Evolutionary conservation across 2,113 vertebrate species (phyloP).

Genomic region (Erpornis zantholeuca): DNA sequence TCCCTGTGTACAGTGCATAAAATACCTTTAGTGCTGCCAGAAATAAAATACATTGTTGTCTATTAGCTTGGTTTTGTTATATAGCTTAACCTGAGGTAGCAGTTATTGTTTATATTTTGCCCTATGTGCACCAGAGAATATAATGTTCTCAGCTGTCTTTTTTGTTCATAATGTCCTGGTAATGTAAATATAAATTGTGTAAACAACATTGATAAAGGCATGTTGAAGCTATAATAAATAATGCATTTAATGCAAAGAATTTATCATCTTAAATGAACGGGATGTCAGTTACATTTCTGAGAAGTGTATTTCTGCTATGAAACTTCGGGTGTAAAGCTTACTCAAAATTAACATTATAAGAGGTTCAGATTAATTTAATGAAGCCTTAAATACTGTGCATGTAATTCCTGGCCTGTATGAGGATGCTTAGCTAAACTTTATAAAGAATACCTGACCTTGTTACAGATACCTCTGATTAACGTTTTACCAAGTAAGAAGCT

Average conservation of each 20-base stretch:
- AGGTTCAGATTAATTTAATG: not conserved
- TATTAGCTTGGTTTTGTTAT: not conserved
- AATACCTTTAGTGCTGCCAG: not conserved
- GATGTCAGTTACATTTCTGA: not conserved
- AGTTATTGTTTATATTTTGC: not conserved
- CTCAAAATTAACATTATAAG: not conserved
- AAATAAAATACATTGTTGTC: not conserved
- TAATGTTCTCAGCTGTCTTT: not conserved
- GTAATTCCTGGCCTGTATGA: not conserved
- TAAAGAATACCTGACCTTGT: not conserved
- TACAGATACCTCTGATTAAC: not conserved
- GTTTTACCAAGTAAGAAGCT: not conserved
- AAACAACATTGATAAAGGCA: constrained; percentile 1
- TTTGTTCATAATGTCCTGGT: not conserved
- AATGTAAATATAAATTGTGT: not conserved
- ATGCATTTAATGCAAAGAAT: constrained; percentile 20
- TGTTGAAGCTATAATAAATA: constrained; percentile 7
- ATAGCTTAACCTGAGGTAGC: not conserved
- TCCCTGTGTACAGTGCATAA: not conserved
- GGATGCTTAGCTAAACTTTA: not conserved
- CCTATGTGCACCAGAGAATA: not conserved
- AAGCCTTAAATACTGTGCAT: not conserved
- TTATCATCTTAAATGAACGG: not conserved
- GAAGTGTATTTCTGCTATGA: not conserved
- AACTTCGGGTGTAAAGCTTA: not conserved